Percentiles rank a stretch among this genome's conserved stretches.
phyloP scores from a whole-genome alignment of 2,888 invertebrate species.

The Sisyra terminalis region DNA sequence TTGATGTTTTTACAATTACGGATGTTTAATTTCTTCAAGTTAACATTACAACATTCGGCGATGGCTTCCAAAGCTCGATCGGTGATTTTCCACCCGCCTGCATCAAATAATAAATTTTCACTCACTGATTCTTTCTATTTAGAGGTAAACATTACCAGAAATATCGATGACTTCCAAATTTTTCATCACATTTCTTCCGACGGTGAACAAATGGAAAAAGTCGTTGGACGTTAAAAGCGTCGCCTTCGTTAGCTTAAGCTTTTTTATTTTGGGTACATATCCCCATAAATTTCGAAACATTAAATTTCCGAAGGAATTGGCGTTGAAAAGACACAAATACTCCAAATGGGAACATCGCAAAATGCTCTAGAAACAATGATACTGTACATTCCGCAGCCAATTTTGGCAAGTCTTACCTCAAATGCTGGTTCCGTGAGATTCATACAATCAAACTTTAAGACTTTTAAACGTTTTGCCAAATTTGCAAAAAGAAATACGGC shows the following conservation, averaged over 20 bases:
- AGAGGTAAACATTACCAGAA: not conserved
- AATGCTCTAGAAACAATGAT: slow-evolving; percentile 4
- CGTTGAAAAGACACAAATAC: slow-evolving; percentile 3
- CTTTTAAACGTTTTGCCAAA: not conserved
- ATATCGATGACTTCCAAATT: slow-evolving; percentile 3
- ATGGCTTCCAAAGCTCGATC: slow-evolving; percentile 2
- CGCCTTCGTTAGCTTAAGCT: slow-evolving; percentile 1
- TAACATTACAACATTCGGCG: slow-evolving; percentile 2
- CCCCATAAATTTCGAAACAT: slow-evolving; percentile 4
- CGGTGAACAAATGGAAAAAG: slow-evolving; percentile 5
- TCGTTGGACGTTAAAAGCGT: slow-evolving; percentile 1
- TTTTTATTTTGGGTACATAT: not conserved
- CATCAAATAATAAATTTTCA: not conserved
- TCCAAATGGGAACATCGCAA: slow-evolving; percentile 2
- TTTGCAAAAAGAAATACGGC: not conserved
- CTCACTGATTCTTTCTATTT: not conserved
- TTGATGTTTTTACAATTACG: slow-evolving; percentile 1
- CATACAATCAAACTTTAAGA: slow-evolving; percentile 1
- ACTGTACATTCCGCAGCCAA: too few relatives aligned
- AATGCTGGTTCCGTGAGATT: not conserved
- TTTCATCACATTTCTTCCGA: slow-evolving; percentile 3
- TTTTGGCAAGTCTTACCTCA: slow-evolving; percentile 2
- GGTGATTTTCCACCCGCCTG: slow-evolving; percentile 5
- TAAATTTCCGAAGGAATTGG: not conserved
- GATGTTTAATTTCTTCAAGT: slow-evolving; percentile 3